Evolutionary conservation across 2,113 vertebrate species (phyloP).

Genomic region (Sphaerodactylus townsendi): DNA sequence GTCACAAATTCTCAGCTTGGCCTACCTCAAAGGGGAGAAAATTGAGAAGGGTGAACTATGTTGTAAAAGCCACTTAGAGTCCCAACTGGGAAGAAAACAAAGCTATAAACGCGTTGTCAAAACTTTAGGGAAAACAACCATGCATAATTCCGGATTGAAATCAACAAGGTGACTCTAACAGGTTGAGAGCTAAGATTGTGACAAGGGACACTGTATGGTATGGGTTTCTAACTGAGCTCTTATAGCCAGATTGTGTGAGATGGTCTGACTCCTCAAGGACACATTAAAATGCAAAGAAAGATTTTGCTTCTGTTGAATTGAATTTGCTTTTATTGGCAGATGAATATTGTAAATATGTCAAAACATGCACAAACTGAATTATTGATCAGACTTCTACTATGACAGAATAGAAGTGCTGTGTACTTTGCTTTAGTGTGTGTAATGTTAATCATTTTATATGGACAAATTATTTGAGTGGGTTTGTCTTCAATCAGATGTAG

Average conservation of each 20-base stretch:
- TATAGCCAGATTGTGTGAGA: slow-evolving; percentile 7
- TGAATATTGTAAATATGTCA: slow-evolving; percentile 28
- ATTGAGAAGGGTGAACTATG: too few species aligned
- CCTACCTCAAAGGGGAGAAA: too few species aligned
- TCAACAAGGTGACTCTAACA: not conserved
- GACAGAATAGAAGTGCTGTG: not conserved
- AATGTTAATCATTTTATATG: not conserved
- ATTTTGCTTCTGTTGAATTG: slow-evolving; percentile 22
- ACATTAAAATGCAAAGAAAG: slow-evolving; percentile 33
- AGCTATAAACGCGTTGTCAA: too few species aligned
- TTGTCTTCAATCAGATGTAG: not conserved
- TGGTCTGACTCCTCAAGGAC: slow-evolving; percentile 21
- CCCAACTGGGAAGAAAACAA: too few species aligned
- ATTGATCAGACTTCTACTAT: not conserved
- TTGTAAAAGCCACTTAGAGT: too few species aligned
- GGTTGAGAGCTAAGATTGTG: rapidly evolving
- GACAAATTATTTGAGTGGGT: not conserved
- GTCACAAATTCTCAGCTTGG: too few species aligned
- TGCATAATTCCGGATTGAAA: not conserved
- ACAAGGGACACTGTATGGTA: slow-evolving; percentile 12
- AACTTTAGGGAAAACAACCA: not conserved
- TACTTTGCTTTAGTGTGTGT: not conserved
- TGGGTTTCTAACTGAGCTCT: slow-evolving; percentile 26
- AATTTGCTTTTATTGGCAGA: slow-evolving; percentile 6
- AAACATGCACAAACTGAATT: not conserved